phyloP scores from a whole-genome alignment of 1,140 invertebrate species.

The Archivesica marissinica region DNA sequence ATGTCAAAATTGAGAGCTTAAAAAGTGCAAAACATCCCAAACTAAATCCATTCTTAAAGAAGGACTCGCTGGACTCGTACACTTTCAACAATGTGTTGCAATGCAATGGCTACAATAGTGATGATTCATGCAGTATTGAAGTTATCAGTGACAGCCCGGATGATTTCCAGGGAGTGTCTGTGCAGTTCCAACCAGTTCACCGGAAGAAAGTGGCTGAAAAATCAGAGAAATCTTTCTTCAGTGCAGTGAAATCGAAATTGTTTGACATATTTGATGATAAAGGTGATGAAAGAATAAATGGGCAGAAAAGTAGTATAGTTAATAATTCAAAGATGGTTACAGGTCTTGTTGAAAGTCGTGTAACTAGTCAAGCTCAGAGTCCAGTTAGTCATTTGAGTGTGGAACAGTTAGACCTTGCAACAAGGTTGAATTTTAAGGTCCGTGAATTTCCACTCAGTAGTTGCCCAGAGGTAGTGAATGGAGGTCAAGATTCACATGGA shows the following conservation, averaged over 20 bases:
- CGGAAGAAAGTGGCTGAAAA: background rate
- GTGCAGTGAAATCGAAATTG: constrained; percentile 47
- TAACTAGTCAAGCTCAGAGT: background rate
- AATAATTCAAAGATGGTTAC: background rate
- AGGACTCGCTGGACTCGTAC: constrained; percentile 34
- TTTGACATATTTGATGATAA: constrained; percentile 46
- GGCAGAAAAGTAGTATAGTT: no score
- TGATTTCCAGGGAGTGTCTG: constrained; percentile 15
- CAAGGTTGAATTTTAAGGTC: constrained; percentile 66
- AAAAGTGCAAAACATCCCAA: background rate
- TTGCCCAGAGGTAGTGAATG: constrained; percentile 54
- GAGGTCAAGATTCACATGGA: constrained; percentile 4
- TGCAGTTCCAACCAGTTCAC: constrained; percentile 17
- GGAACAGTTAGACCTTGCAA: constrained; percentile 48
- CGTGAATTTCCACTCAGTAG: constrained; percentile 76
- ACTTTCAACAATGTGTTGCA: constrained; percentile 40
- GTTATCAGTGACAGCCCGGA: background rate
- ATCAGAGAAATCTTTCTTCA: constrained; percentile 25
- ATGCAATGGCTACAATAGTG: background rate
- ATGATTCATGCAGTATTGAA: background rate
- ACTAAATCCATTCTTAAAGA: constrained; percentile 54
- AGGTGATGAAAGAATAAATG: background rate
- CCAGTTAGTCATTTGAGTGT: background rate
- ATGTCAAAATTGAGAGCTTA: background rate
- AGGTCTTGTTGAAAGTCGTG: background rate